phyloP scores from a whole-genome alignment of 1,140 invertebrate species.

The Listronotus bonariensis region DNA sequence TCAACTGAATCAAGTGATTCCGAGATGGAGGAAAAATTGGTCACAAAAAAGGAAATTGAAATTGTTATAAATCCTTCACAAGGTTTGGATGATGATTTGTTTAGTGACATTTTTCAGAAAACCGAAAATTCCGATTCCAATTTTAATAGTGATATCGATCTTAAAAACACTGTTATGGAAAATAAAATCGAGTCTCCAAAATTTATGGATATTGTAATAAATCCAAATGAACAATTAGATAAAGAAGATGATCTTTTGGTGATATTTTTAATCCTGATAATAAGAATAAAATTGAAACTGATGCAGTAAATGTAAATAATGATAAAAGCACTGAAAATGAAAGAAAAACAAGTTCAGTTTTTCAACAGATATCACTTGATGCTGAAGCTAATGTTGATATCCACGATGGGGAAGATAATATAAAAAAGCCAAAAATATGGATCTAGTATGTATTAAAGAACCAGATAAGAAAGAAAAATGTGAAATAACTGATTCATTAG shows the following conservation, averaged over 20 bases:
- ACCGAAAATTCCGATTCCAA: no score
- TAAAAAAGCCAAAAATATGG: neutral
- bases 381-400: no score
- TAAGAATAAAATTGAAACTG: no score
- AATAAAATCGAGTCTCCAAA: no score
- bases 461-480: slow-evolving; percentile 19
- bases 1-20: slow-evolving; percentile 38
- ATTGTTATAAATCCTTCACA: slow-evolving; percentile 51
- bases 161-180: no score
- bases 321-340: neutral
- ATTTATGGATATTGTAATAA: neutral
- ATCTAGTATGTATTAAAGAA: slow-evolving; percentile 18
- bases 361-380: no score
- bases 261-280: slow-evolving; percentile 25
- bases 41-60: slow-evolving; percentile 45
- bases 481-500: neutral
- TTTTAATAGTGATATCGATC: no score
- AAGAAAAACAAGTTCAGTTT: neutral
- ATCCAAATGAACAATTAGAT: slow-evolving; percentile 1
- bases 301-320: neutral
- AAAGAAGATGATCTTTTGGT: slow-evolving; percentile 35
- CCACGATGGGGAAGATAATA: neutral
- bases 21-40: slow-evolving; percentile 42
- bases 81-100: neutral
- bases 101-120: no score